Conservation (phyloP, 2,888 invertebrate genomes). For the Eupithecia pulchellata region DNA sequence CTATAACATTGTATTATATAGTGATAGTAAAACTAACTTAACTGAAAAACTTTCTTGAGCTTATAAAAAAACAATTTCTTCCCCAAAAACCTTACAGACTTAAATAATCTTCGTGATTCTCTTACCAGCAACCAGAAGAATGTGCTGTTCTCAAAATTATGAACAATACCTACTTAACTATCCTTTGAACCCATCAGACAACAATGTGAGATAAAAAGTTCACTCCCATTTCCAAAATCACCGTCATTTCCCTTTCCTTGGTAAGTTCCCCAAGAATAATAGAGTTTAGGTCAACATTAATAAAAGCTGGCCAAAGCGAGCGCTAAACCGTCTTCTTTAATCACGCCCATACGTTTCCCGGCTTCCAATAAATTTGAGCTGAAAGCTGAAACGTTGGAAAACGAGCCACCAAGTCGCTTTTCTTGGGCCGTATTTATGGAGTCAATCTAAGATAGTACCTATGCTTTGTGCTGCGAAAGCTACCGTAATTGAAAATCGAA, state of each 20-base stretch:
- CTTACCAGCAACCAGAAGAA: background rate
- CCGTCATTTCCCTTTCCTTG: conserved; percentile 17
- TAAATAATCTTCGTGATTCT: background rate
- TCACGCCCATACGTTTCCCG: conserved; percentile 54
- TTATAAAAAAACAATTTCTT: background rate
- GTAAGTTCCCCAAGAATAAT: conserved; percentile 36
- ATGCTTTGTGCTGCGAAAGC: conserved; percentile 4
- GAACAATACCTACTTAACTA: background rate
- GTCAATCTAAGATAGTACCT: conserved; percentile 29
- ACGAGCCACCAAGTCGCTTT: conserved; percentile 44
- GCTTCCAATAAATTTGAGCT: conserved; percentile 53
- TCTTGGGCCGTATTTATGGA: conserved; percentile 30
- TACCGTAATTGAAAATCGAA: conserved; percentile 1
- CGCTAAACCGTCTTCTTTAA: conserved; percentile 50
- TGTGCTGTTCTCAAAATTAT: background rate
- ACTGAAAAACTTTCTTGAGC: background rate
- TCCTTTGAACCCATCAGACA: background rate
- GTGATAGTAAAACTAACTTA: background rate
- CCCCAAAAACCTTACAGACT: background rate
- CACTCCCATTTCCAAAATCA: conserved; percentile 11
- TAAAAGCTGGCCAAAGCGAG: conserved; percentile 41
- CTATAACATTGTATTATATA: no score
- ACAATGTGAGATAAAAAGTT: background rate
- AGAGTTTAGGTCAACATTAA: conserved; percentile 53
- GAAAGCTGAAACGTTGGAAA: conserved; percentile 51